Evolutionary conservation across 2,113 vertebrate genomes (phyloP).

Genomic region (Anser cygnoides): DNA sequence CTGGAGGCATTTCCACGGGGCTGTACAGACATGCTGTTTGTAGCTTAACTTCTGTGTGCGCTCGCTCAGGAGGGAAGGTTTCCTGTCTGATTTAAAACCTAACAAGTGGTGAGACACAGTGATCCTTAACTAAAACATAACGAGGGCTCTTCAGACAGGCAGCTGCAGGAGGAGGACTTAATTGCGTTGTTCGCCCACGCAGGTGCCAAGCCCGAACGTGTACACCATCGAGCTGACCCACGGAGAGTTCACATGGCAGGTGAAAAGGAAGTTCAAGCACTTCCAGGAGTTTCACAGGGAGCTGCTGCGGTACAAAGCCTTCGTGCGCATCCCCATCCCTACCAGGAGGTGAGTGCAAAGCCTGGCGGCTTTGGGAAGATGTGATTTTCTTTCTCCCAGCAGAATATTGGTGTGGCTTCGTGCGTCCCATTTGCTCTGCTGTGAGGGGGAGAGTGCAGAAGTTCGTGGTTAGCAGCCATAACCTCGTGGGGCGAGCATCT

Average conservation of each 20-base stretch:
- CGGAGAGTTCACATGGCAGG: slow-evolving; percentile 92
- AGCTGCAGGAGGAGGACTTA: background rate
- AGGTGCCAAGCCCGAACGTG: slow-evolving; percentile 85
- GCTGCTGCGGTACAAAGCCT: slow-evolving; percentile 92
- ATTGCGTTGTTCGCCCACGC: background rate
- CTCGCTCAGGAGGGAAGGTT: background rate
- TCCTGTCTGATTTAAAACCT: background rate
- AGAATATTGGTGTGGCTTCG: fast-evolving
- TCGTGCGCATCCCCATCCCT: slow-evolving; percentile 93
- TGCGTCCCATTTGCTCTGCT: background rate
- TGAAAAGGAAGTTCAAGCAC: slow-evolving; percentile 97
- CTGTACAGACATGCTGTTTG: background rate
- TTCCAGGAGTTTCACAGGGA: slow-evolving; percentile 96
- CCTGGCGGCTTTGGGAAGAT: background rate
- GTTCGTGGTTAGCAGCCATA: background rate
- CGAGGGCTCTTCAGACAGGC: background rate
- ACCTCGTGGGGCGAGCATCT: background rate
- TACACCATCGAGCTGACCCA: slow-evolving; percentile 94
- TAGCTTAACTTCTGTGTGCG: fast-evolving
- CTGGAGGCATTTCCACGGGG: background rate
- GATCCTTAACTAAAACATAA: background rate
- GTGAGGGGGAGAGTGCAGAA: background rate
- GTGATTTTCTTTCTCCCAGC: background rate
- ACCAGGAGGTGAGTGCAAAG: slow-evolving; percentile 85
- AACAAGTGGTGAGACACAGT: background rate